Base-by-base conservation (phyloP, 2,113 vertebrate genomes). In the Chelonoidis abingdonii region DNA sequence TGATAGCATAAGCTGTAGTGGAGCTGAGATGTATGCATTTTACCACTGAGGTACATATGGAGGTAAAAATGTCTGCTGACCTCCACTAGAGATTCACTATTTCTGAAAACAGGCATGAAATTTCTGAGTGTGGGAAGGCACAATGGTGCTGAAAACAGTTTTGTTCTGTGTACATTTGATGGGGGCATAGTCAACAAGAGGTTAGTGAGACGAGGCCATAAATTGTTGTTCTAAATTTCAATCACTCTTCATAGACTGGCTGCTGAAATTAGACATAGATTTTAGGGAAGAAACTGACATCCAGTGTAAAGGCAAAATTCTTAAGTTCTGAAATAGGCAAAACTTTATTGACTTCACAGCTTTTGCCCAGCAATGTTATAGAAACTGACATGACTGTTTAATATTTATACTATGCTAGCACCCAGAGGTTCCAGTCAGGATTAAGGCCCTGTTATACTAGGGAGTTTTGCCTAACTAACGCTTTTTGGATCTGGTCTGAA, bases 101-200 rank as follows among this genome's bases (percentile, higher is more conserved):
- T 47, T 44, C 86, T 90, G 84, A 92, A 92, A 19, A 14, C 80
- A 89, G 88, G 82, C 38, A 92, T 88, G 90, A 97, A 79, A 59
- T 88, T 93, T 91, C 21, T 0, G 27, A 94, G 65, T 82, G 85
- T 82, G 96, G 91, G 86, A 96, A 96, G 89, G 97, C 75, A 90
- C 94, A 97, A 84, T 52, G 92, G 94, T 97, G 92, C 93, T 95
- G 96, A 97, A 96, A 96, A 96, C 88, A 0, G 95, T 94, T 90
- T 92, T 79, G 72, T 95, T 95, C 88, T 96, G 93, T 65, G 35
- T 65, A 65, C 62, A 16, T 65, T 19, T 65, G 62, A 65, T 8
- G 3, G 31, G 16, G 31, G 62, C 62, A n/a, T 65, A 65, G 62
- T 19, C 72, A 53, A 88, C 95, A 89, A 89, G 92, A 95, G 90